phyloP scores from a whole-genome alignment of 2,113 vertebrate genomes.

The Amblyornis subalaris region DNA sequence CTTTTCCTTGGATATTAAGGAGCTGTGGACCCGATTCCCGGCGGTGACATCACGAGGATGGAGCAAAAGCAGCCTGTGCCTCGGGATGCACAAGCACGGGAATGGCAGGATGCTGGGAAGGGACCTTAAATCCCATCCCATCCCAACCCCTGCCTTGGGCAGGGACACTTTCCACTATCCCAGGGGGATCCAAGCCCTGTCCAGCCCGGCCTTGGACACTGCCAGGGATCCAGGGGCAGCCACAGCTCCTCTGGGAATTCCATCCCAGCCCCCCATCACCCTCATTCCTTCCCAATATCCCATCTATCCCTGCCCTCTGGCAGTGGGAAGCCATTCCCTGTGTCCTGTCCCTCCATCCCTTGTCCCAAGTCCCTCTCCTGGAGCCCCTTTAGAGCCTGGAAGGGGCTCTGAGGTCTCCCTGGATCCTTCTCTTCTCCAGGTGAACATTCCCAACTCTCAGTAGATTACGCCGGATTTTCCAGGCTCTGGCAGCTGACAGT shows the following conservation, averaged over 20 bases:
- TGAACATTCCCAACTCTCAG: neutral
- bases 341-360: neutral
- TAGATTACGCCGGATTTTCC: neutral
- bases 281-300: neutral
- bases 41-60: accelerated
- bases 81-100: neutral
- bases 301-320: neutral
- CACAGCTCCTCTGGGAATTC: neutral
- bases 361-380: neutral
- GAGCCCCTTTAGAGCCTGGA: accelerated
- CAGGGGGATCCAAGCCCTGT: neutral
- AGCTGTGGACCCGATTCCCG: neutral
- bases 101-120: neutral
- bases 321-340: neutral
- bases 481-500: neutral
- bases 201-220: neutral
- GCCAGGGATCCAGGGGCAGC: neutral
- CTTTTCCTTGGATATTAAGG: neutral
- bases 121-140: neutral
- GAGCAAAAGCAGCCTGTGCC: neutral
- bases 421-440: neutral
- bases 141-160: neutral
- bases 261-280: neutral
- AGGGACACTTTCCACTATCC: neutral
- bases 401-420: neutral